Base-by-base conservation (phyloP, 2,797 vertebrate genomes). In the Urosaurus nigricauda region DNA sequence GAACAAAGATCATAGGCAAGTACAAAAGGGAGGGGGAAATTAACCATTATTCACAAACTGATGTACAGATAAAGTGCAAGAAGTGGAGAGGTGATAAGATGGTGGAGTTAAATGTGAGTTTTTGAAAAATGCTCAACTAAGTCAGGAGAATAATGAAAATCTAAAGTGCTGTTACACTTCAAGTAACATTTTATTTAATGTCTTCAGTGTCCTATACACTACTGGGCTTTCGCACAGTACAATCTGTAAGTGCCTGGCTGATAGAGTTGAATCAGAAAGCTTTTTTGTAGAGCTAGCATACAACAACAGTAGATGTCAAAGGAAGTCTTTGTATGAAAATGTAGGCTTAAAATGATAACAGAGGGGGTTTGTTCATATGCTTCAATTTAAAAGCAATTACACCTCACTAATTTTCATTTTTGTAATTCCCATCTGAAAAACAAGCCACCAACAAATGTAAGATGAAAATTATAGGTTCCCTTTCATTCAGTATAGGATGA, bases 11-110 rank as follows among this genome's bases (percentile, higher is more conserved):
- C 96, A 95, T 94, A 92, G 94, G 94, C 93, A 93, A 94, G 94
- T 95, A 96, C 92, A 94, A 95, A 95, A 94, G 91, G 92, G 92
- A 96, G 93, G 94, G 94, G 92, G 94, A 96, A 97, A 97, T 95
- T 93, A 95, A 93, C 95, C 95, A 95, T 96, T 96, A 96, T 92
- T 96, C 96, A 96, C 91, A 95, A 95, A 93, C 92, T 94, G 95
- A 97, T 96, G 92, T 94, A 91, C 91, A 95, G 94, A 97, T 95
- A 95, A 89, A n/a, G 0, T 71, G 19, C 14, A 82, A 29, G 29
- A 68, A 37, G 35, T 40, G 35, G 35, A 83, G 29, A 75, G 90
- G 32, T 3, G 40, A 83, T 26, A 75, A 90, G 32, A 51, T 17
- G 9, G 9, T 47, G 80, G 92, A 24, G 21, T 77, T 40, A 92